phyloP scores from a whole-genome alignment of 1,140 invertebrate genomes.

The Rhopalosiphum padi region DNA sequence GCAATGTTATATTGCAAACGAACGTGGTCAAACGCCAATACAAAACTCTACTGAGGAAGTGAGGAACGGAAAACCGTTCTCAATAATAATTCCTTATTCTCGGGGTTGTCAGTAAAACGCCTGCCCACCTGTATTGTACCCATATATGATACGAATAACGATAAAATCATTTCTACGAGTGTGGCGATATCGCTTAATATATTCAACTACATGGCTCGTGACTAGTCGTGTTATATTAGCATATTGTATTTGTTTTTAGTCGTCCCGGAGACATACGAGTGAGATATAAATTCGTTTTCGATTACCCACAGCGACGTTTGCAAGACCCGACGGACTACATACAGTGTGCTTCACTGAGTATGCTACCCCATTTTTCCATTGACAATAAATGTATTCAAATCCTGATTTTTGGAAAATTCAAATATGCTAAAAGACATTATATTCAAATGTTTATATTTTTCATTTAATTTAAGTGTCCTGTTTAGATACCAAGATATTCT shows the following conservation, averaged over 20 bases:
- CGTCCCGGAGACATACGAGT: neutral
- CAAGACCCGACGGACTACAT: neutral
- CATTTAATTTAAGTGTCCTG: neutral
- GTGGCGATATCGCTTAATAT: neutral
- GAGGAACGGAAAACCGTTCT: neutral
- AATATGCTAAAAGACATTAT: neutral
- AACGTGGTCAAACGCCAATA: neutral
- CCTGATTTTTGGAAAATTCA: neutral
- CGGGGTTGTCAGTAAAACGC: neutral
- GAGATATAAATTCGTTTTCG: constrained; percentile 4
- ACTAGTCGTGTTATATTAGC: neutral
- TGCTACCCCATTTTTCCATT: neutral
- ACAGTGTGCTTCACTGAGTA: neutral
- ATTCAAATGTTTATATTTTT: neutral
- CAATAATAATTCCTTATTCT: neutral
- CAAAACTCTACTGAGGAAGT: neutral
- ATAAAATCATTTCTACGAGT: neutral
- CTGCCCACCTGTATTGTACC: neutral
- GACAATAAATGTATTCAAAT: neutral
- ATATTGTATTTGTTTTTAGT: constrained; percentile 11
- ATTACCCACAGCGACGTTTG: neutral
- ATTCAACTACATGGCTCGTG: neutral
- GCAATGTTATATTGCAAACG: neutral
- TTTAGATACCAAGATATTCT: too few species aligned
- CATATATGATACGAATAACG: neutral